Conservation (phyloP, 2,113 vertebrate species). For the Murina feae region DNA sequence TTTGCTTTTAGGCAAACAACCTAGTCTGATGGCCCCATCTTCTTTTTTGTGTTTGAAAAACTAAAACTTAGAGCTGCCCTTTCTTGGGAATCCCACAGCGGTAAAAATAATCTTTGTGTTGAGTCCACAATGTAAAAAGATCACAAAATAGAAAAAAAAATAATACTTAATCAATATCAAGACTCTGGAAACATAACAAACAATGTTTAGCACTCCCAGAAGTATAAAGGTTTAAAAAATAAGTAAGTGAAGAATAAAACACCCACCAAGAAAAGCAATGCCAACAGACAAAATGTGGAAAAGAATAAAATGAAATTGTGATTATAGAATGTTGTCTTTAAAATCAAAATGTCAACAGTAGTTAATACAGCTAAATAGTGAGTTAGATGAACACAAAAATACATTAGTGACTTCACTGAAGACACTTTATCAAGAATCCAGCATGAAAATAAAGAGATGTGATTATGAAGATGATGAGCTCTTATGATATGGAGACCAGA, state of each 20-base stretch:
- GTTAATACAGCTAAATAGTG: neutral
- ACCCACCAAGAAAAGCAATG: neutral
- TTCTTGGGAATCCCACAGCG: neutral
- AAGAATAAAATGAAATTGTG: neutral
- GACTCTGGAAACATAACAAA: neutral
- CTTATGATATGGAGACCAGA: neutral
- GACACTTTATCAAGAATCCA: neutral
- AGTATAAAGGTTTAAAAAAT: neutral
- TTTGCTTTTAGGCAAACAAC: neutral
- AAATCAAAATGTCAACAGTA: neutral
- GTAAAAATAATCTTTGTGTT: neutral
- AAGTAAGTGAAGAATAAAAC: neutral
- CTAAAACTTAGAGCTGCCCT: neutral
- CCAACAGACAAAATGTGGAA: neutral
- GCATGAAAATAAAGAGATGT: neutral
- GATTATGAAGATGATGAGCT: neutral
- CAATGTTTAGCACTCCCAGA: neutral
- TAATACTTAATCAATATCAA: neutral
- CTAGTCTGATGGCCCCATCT: neutral
- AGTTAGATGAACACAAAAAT: neutral
- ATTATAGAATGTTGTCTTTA: neutral
- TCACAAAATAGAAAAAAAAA: neutral
- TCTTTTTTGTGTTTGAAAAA: neutral
- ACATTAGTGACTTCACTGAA: neutral
- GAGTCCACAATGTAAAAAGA: neutral